Evolutionary conservation across 2,113 vertebrate species (phyloP).

Genomic region (Protobothrops mucrosquamatus): DNA sequence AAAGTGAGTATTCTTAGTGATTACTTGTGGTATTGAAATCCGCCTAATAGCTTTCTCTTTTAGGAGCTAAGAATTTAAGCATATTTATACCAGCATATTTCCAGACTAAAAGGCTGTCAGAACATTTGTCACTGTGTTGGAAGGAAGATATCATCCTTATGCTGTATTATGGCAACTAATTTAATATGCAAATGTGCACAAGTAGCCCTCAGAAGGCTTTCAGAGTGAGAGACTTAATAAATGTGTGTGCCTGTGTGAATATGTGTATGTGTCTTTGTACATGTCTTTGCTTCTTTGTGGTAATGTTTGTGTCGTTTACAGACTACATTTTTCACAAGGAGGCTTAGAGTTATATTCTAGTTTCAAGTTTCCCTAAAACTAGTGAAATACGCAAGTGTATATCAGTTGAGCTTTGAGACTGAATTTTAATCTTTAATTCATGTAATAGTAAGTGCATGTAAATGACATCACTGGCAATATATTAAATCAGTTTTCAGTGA

Average conservation of each 20-base stretch:
- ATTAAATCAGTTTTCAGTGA: conserved; percentile 50
- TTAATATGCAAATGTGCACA: conserved; percentile 50
- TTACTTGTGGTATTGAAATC: conserved; percentile 72
- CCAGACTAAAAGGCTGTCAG: conserved; percentile 49
- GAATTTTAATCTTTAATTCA: conserved; percentile 57
- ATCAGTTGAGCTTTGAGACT: conserved; percentile 44
- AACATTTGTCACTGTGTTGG: conserved; percentile 57
- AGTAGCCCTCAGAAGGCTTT: conserved; percentile 43
- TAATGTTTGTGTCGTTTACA: conserved; percentile 46
- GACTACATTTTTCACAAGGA: conserved; percentile 26
- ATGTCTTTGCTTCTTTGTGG: conserved; percentile 57
- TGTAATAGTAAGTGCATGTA: conserved; percentile 43
- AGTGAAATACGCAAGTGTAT: background rate
- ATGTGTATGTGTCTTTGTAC: conserved; percentile 57
- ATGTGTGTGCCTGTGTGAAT: conserved; percentile 50
- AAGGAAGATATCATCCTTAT: conserved; percentile 42
- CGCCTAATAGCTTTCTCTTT: conserved; percentile 70
- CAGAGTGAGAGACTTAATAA: conserved; percentile 14
- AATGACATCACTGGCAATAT: conserved; percentile 49
- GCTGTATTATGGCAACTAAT: conserved; percentile 60
- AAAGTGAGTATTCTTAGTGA: conserved; percentile 79
- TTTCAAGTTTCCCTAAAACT: conserved; percentile 29
- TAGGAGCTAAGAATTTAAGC: conserved; percentile 61
- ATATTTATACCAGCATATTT: conserved; percentile 50
- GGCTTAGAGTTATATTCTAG: conserved; percentile 15